Base-by-base conservation (phyloP, 2,113 vertebrate genomes). In the Azemiops feae region DNA sequence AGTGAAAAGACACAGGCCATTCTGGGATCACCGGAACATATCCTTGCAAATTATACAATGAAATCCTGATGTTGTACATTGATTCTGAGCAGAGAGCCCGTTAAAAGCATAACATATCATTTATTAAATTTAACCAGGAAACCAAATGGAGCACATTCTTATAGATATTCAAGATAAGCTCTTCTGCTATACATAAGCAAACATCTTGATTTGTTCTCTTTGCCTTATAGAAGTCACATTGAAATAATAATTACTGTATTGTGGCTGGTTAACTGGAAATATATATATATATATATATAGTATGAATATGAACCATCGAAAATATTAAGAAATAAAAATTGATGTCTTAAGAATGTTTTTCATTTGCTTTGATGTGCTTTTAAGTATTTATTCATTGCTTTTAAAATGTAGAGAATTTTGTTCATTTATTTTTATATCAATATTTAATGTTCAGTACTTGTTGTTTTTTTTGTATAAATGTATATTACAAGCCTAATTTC, bases 161-260 rank as follows among this genome's bases (percentile, higher is more conserved):
- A 85, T 57, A 89, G 52, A 55, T 92, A n/a, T 88, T 93, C n/a
- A 92, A 90, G 87, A 94, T 87, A 89, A 69, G 81, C 95, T 94
- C 89, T 58, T 89, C 87, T 95, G 93, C 8, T 92, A 93, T 94
- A 88, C 87, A 54, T 53, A 93, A 93, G 53, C n/a, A 45, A 81
- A 91, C 91, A 94, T 91, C 92, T 95, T 74, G n/a, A 74, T 34
- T 95, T 96, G 20, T 89, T 60, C 0, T 93, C 85, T 93, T 93
- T 95, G 89, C 94, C 94, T 55, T 85, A 90, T 91, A 92, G 93
- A 95, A 54, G 50, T 60, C 94, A 52, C 64, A 89, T 55, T 43
- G n/a, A 14, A 89, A 45, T n/a, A 20, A 27, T 55, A 45, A 47
- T 55, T 30, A 54, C 25, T 87, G 30, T 50, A 87, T 5, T 58